Base-by-base conservation (phyloP, 2,888 invertebrate genomes). In the Cryptocephalus primarius region DNA sequence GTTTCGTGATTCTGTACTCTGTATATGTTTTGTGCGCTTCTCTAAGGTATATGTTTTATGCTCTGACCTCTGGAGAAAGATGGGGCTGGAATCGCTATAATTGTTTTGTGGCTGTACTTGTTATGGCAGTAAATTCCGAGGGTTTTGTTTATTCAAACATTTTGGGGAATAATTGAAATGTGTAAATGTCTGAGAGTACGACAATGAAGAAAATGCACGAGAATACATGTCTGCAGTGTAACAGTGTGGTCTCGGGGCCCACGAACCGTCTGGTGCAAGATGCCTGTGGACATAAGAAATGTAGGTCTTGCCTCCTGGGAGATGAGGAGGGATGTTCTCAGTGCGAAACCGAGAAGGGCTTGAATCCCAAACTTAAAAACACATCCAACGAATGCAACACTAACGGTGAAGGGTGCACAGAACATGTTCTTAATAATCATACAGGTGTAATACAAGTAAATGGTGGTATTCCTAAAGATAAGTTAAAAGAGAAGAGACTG, bases 211-310 rank as follows among this genome's bases (percentile, higher is more conserved):
- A 42, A 41, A 55, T 55, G 55, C 49, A 54, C 31, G 54, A 54
- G 44, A 48, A 46, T 48, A 44, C 55, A 42, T 64, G 64, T 45
- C 54, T 79, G 36, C 79, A 78, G 63, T 83, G 83, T 61, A 71
- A 74, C 47, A 75, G 75, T 57, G 59, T 70, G 46, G 72, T 77
- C 34, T 76, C 78, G 57, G 66, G 69, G 39, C 76, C 79, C 8
- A 68, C 73, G 48, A 79, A 79, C 59, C 73, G 86, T 45, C 68
- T 86, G 45, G 79, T 87, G 11, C 80, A 79, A 43, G 87, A 87
- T 63, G 75, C 74, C 42, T 87, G 87, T 66, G 87, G 86, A 3
- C 86, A 87, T 64, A 74, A 74, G 46, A 87, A 87, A 68, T 87
- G 86, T 66, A 79, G 86, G 57, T 69, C 77, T 53, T 87, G 87